phyloP scores from a whole-genome alignment of 2,113 vertebrate genomes.

The Polypterus bichir region DNA sequence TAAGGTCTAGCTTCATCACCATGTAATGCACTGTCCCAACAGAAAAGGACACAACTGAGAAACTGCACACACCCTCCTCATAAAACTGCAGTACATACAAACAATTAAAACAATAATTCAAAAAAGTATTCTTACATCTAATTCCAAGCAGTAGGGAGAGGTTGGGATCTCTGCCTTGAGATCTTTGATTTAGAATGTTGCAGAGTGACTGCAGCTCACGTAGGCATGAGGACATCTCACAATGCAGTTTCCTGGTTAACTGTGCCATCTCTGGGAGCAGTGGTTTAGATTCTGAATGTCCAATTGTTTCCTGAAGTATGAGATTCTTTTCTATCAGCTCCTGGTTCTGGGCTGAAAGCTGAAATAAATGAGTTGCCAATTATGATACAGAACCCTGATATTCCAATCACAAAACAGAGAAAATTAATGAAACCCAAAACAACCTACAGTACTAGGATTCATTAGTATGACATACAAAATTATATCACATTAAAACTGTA shows the following conservation, averaged over 20 bases:
- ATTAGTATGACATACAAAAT: not conserved
- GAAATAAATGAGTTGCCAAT: conserved; percentile 16
- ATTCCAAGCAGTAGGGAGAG: conserved; percentile 88
- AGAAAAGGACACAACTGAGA: too few relatives aligned
- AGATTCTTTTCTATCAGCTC: conserved; percentile 87
- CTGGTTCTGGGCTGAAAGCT: conserved; percentile 90
- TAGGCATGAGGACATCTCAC: conserved; percentile 72
- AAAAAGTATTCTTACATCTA: conserved; percentile 56
- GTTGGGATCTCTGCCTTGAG: conserved; percentile 86
- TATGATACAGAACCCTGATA: too few relatives aligned
- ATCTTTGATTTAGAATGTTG: conserved; percentile 80
- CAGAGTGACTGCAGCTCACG: conserved; percentile 79
- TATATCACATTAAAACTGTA: too few relatives aligned
- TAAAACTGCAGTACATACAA: too few relatives aligned
- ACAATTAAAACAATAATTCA: not conserved
- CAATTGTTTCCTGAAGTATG: conserved; percentile 74
- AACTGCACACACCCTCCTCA: too few relatives aligned
- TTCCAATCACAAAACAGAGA: not conserved
- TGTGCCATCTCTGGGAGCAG: conserved; percentile 35
- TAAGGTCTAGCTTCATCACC: too few relatives aligned
- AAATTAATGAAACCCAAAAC: not conserved
- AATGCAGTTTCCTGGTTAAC: conserved; percentile 53
- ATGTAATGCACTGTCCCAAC: too few relatives aligned
- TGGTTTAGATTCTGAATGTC: conserved; percentile 41
- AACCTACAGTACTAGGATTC: not conserved